Evolutionary conservation across 2,113 vertebrate genomes (phyloP), one percentile per base, ranked within the genome.

Genomic region (Nothobranchius kuhntae): DNA sequence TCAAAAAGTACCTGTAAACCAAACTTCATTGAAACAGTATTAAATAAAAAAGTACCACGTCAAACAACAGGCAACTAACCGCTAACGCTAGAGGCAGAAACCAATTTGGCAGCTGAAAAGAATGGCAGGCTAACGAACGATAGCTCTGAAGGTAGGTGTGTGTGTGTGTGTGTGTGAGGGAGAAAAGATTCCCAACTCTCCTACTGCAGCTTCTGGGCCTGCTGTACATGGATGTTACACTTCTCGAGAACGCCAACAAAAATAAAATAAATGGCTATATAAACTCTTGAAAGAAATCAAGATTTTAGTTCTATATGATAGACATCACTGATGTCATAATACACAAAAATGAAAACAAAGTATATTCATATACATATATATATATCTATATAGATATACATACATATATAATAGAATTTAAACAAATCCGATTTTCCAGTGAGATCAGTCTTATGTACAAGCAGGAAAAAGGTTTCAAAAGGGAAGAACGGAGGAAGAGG

Each of bases 301-400:
- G 98, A 99, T 95, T 89, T 96, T 95, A 96, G 95, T 95, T 96
- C 96, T 98, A 94, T 96, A 96, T 95, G 96, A 95, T 61, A 95
- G 98, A 98, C 98, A 98, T 99, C 98, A 99, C 95, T 99, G 98
- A 99, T 96, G 98, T 99, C 97, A 97, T 98, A 98, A 92, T 93
- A 93, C 92, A 93, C 91, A 94, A 90, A 87, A 88, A 86, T 65
- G 65, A 81, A 87, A 91, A 84, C 71, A 83, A 86, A 84, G 78
- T 85, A 92, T 92, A 91, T 87, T 84, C 79, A 90, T 91, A 89
- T 88, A 87, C 65, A 85, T 87, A 89, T 80, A 89, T 36, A 78
- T 30, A 74, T 56, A 64, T 77, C 21, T 21, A 21, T 21, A 81
- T 76, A 71, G 80, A 80, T 82, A 83, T 75, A 80, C 65, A 77